Evolutionary conservation across 2,888 invertebrate species (phyloP).

Genomic region (Lysandra bellargus): DNA sequence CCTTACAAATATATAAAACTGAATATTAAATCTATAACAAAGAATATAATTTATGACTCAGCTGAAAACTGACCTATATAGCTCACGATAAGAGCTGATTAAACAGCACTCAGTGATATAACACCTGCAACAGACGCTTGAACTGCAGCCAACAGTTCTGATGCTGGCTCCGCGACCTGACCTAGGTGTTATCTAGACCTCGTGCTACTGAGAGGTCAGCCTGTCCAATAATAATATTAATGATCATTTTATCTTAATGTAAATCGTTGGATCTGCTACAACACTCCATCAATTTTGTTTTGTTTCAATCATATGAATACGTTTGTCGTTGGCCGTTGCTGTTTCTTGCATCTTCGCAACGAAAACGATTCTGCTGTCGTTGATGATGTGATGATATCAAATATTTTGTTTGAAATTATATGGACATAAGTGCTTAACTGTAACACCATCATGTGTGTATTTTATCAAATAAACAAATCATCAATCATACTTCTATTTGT

Average conservation of each 20-base stretch:
- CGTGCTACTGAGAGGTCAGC: neutral
- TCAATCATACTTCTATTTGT: too few species aligned
- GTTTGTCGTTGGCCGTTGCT: too few species aligned
- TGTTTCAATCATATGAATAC: neutral
- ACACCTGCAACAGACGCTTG: constrained; percentile 1
- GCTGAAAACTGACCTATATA: neutral
- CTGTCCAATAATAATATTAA: neutral
- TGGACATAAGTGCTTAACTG: too few species aligned
- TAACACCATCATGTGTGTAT: too few species aligned
- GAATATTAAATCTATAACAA: neutral
- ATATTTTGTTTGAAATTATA: too few species aligned
- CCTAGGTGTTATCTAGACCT: constrained; percentile 8
- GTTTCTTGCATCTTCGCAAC: neutral
- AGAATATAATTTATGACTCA: neutral
- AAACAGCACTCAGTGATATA: neutral
- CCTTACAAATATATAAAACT: neutral
- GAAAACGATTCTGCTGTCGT: neutral
- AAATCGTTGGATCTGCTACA: neutral
- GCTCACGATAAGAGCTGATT: neutral
- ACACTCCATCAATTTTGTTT: neutral
- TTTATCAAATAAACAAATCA: too few species aligned
- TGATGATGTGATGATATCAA: too few species aligned
- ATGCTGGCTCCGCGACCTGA: constrained; percentile 7
- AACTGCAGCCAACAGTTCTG: neutral
- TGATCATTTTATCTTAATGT: neutral